A percentile compares a stretch with the other conserved stretches of the same genome.
Conservation (phyloP, 2,888 invertebrate species). For the Loripinus fragilis region DNA sequence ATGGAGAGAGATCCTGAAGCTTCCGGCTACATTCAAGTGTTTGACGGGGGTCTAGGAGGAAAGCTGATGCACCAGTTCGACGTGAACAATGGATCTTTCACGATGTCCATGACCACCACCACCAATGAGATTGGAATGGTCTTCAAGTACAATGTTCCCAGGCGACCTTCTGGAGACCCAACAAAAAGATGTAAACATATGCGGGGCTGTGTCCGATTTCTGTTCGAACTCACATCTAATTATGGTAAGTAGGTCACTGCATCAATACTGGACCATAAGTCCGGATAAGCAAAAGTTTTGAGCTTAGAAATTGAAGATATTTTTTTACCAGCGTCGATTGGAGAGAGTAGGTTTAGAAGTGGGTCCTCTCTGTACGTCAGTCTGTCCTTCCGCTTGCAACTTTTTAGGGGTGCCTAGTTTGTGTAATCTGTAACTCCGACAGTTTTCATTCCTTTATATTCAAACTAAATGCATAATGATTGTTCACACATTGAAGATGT, state of each 20-base stretch:
- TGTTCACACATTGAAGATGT: no score
- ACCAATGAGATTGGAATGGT: conserved; percentile 91
- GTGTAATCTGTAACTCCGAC: no score
- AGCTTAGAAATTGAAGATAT: no score
- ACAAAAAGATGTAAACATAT: conserved; percentile 65
- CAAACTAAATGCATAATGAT: no score
- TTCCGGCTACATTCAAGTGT: conserved; percentile 85
- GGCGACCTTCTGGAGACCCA: conserved; percentile 30
- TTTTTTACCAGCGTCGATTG: no score
- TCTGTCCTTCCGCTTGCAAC: no score
- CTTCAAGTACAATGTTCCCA: conserved; percentile 85
- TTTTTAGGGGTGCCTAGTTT: no score
- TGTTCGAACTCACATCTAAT: conserved; percentile 67
- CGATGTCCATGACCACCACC: conserved; percentile 90
- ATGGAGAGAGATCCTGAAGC: conserved; percentile 88
- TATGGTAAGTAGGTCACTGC: conserved; percentile 84
- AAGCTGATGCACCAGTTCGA: conserved; percentile 87
- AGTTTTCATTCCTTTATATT: no score
- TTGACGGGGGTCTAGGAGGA: conserved; percentile 85
- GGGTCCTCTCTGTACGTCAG: no score
- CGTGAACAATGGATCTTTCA: conserved; percentile 93
- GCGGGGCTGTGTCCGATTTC: conserved; percentile 72
- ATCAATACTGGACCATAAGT: no score
- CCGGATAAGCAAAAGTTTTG: no score
- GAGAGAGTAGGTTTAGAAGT: no score